Percentiles rank a stretch among this genome's conserved stretches.
These are phyloP conservation scores for Papilio protenor DNA, from an alignment of 2,888 invertebrate species.

Conservation along the genomic window DNA sequence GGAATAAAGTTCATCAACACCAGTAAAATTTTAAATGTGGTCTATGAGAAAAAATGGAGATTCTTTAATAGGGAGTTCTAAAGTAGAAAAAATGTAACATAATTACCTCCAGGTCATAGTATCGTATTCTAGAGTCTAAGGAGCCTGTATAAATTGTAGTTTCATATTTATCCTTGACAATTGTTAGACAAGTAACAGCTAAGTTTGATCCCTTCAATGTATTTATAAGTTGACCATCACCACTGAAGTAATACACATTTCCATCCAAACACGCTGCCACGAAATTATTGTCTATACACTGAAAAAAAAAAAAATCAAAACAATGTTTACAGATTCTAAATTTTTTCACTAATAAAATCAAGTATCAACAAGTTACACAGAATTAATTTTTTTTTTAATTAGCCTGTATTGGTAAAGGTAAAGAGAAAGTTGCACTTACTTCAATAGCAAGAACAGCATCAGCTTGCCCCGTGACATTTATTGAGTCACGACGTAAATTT, in stretches of 20 bases:
- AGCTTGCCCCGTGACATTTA: conserved; percentile 70
- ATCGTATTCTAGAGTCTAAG: conserved; percentile 84
- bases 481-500: conserved; percentile 66
- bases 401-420: background rate
- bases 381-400: no score
- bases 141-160: conserved; percentile 86
- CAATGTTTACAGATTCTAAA: background rate
- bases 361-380: no score
- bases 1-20: no score
- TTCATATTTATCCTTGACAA: conserved; percentile 76
- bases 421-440: conserved; percentile 57
- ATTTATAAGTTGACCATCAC: conserved; percentile 81
- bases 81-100: conserved; percentile 17
- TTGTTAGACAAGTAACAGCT: conserved; percentile 86
- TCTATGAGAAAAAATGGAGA: no score
- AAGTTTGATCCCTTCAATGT: conserved; percentile 84
- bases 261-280: conserved; percentile 87
- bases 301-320: conserved; percentile 55
- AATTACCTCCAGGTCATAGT: conserved; percentile 84
- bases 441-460: conserved; percentile 79
- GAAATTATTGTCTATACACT: conserved; percentile 85
- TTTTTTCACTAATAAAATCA: no score
- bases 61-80: no score
- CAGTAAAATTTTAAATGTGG: no score
- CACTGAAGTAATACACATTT: conserved; percentile 85